phyloP scores from a whole-genome alignment of 2,888 invertebrate genomes.

The Rhyacophila evoluta region DNA sequence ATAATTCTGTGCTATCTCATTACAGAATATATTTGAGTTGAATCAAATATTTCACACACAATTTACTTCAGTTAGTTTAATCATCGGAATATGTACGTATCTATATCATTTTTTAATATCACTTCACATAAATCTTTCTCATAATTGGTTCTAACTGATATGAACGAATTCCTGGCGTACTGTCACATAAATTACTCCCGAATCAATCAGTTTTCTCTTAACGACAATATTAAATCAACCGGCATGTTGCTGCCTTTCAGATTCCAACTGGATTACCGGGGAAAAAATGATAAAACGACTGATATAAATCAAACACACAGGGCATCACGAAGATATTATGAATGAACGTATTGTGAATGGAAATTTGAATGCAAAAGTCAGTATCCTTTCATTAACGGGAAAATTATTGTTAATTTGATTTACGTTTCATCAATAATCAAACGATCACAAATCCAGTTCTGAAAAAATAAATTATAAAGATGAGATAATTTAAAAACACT shows the following conservation, averaged over 20 bases:
- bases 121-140: background rate
- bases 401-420: background rate
- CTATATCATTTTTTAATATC: background rate
- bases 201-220: conserved; percentile 39
- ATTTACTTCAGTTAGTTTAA: no score
- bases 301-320: conserved; percentile 2
- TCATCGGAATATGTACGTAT: no score
- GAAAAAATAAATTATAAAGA: no score
- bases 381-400: background rate
- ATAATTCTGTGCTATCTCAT: no score
- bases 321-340: background rate
- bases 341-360: background rate
- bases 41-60: no score
- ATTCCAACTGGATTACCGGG: background rate
- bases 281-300: background rate
- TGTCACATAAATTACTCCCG: background rate
- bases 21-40: no score
- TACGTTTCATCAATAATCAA: no score
- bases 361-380: background rate
- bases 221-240: conserved; percentile 38
- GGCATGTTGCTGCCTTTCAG: conserved; percentile 30
- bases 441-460: no score
- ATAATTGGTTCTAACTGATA: background rate
- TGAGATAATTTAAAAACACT: no score
- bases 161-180: background rate